Evolutionary conservation across 2,888 invertebrate species (phyloP).

Genomic region (Conchocele bisecta): DNA sequence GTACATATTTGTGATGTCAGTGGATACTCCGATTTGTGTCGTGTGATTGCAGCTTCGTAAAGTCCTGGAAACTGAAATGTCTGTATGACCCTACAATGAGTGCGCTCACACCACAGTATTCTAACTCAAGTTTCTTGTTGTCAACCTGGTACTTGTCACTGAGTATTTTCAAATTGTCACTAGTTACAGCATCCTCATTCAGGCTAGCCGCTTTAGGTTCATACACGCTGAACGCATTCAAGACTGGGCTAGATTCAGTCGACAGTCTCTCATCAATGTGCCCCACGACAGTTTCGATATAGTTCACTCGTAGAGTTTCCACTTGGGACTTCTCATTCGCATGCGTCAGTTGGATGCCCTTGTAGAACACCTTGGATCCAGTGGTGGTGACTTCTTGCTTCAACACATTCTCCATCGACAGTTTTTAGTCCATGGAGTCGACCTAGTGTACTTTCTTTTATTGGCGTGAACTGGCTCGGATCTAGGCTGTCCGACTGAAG

Average conservation of each 20-base stretch:
- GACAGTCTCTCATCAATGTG: not conserved
- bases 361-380: too few species aligned
- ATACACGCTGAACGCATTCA: not conserved
- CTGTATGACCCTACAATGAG: slow-evolving; percentile 11
- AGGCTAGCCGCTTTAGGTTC: slow-evolving; percentile 5
- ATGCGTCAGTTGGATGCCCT: too few species aligned
- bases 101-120: slow-evolving; percentile 8
- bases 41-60: not conserved
- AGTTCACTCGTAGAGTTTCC: too few species aligned
- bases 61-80: not conserved
- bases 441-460: slow-evolving; percentile 7
- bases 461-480: slow-evolving; percentile 13
- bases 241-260: not conserved
- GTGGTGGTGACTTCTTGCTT: too few species aligned
- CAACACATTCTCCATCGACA: too few species aligned
- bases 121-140: slow-evolving; percentile 1
- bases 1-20: not conserved
- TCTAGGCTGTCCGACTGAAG: slow-evolving; percentile 19
- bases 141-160: slow-evolving; percentile 2
- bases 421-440: slow-evolving; percentile 9
- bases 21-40: slow-evolving; percentile 14
- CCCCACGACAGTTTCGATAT: slow-evolving; percentile 1
- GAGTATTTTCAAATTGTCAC: not conserved
- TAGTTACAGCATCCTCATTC: not conserved
- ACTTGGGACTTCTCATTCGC: too few species aligned